Evolutionary conservation across 2,888 invertebrate genomes (phyloP).

Genomic region (Ochropleura plecta): DNA sequence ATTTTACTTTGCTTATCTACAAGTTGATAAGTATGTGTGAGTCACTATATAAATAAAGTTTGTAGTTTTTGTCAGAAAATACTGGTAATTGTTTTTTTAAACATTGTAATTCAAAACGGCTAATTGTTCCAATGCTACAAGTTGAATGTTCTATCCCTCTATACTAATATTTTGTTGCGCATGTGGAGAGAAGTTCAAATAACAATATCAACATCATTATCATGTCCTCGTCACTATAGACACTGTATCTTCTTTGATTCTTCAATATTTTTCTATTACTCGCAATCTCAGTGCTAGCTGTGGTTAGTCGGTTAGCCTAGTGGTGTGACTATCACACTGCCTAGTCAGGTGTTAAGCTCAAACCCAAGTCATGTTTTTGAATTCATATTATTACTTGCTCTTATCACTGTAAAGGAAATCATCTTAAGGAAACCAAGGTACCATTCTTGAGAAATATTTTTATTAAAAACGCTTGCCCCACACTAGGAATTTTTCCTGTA

Average conservation of each 20-base stretch:
- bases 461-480: too few relatives aligned
- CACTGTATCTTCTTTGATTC: not conserved
- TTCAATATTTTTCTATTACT: not conserved
- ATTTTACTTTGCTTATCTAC: slow-evolving; percentile 20
- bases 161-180: not conserved
- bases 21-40: slow-evolving; percentile 38
- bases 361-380: too few relatives aligned
- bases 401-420: too few relatives aligned
- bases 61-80: slow-evolving; percentile 11
- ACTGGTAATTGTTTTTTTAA: not conserved
- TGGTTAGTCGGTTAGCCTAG: too few relatives aligned
- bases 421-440: too few relatives aligned
- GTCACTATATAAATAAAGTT: slow-evolving; percentile 45
- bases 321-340: too few relatives aligned
- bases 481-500: too few relatives aligned
- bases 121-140: not conserved
- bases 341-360: too few relatives aligned
- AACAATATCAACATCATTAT: not conserved
- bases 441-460: too few relatives aligned
- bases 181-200: not conserved
- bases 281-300: not conserved
- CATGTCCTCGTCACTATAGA: not conserved
- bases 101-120: slow-evolving; percentile 11
- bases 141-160: not conserved
- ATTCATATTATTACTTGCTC: too few relatives aligned